phyloP scores from a whole-genome alignment of 2,797 vertebrate species.

The Malurus leucopterus region DNA sequence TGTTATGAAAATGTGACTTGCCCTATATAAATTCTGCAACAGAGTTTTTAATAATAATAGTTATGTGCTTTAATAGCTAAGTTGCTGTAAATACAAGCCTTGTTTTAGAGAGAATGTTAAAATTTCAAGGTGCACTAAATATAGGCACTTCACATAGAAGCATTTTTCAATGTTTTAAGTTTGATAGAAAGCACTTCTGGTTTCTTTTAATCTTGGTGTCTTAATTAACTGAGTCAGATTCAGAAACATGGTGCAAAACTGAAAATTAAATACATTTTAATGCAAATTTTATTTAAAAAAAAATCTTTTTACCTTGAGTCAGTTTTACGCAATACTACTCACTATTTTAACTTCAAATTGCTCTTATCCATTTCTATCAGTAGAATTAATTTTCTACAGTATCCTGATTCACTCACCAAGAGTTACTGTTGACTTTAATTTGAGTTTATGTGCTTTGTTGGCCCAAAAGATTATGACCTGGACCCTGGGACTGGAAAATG shows the following conservation, averaged over 20 bases:
- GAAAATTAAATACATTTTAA: neutral
- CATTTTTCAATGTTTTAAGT: neutral
- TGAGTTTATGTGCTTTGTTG: neutral
- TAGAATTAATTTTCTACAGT: neutral
- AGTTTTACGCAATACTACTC: fast-evolving
- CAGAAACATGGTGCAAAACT: neutral
- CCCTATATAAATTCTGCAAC: neutral
- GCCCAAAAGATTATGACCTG: neutral
- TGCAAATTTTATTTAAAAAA: neutral
- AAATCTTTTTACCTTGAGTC: neutral
- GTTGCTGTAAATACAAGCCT: neutral
- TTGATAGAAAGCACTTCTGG: neutral
- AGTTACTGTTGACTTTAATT: neutral
- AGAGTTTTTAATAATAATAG: neutral
- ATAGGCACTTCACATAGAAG: neutral
- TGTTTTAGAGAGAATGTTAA: neutral
- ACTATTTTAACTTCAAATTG: neutral
- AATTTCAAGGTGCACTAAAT: neutral
- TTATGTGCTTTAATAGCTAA: neutral
- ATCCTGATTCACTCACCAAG: neutral
- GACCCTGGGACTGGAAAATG: neutral
- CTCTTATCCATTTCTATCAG: neutral
- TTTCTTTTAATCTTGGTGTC: neutral
- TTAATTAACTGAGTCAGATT: neutral
- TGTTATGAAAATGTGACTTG: neutral